Percentiles rank a stretch among this genome's conserved stretches.
Evolutionary conservation across 2,113 vertebrate genomes (phyloP).

Genomic region (Podilymbus podiceps): DNA sequence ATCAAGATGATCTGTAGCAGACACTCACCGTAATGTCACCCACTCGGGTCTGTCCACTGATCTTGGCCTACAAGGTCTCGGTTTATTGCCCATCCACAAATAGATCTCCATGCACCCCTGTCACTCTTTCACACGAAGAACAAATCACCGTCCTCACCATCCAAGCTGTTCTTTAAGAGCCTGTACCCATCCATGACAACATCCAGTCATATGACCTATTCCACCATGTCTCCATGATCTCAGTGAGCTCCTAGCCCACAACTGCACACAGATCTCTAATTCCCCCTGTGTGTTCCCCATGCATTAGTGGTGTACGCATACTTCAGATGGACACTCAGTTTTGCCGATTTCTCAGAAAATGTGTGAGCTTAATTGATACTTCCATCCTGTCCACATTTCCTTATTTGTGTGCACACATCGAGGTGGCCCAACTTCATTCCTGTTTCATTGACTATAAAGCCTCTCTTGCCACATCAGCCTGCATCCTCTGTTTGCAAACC

Average conservation of each 20-base stretch:
- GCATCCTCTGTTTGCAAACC: too few species aligned
- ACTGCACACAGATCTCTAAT: too few species aligned
- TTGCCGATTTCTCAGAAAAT: neutral
- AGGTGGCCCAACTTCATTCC: neutral
- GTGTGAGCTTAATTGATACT: neutral
- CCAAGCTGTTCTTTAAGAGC: neutral
- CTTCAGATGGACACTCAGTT: neutral
- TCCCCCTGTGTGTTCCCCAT: neutral
- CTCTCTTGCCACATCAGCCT: too few species aligned
- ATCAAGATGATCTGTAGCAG: neutral
- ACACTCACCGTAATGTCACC: neutral
- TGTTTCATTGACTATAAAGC: too few species aligned
- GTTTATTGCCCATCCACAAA: neutral
- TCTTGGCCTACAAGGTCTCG: neutral
- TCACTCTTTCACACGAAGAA: neutral
- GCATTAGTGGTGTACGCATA: neutral
- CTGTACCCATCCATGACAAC: neutral
- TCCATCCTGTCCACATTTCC: neutral
- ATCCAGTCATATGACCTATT: neutral
- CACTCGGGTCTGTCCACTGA: rapidly evolving
- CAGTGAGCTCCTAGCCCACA: neutral
- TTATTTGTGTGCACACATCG: neutral
- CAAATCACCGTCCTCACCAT: neutral
- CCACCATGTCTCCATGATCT: neutral
- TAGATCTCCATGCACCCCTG: neutral